Conservation (phyloP, 1,140 invertebrate species). For the Zaprionus taronus region DNA sequence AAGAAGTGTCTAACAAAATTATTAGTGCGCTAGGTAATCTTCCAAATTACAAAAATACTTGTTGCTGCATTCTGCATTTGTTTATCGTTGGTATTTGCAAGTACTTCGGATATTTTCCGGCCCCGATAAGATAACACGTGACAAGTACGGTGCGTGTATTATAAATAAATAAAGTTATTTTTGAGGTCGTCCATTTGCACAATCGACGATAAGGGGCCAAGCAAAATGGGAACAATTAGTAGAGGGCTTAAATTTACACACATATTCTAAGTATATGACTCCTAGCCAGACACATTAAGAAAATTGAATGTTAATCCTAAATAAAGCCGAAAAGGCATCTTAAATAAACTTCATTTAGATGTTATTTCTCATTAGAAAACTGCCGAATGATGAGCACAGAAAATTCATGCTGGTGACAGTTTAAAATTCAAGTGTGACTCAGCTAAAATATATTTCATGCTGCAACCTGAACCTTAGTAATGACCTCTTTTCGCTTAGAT, state of each 20-base stretch:
- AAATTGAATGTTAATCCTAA: too few relatives aligned
- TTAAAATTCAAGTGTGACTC: conserved; percentile 25
- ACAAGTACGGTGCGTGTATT: conserved; percentile 17
- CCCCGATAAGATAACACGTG: conserved; percentile 64
- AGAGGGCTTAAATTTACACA: too few relatives aligned
- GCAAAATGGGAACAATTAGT: conserved; percentile 12
- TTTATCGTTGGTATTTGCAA: conserved; percentile 28
- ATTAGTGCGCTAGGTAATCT: conserved; percentile 36
- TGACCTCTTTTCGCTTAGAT: conserved; percentile 32
- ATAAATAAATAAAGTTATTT: conserved; percentile 63
- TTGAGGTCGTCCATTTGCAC: conserved; percentile 71
- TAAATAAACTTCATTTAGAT: neutral
- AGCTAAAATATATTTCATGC: conserved; percentile 23
- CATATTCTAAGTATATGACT: too few relatives aligned
- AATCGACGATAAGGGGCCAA: conserved; percentile 35
- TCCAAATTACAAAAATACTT: conserved; percentile 31
- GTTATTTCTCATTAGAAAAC: neutral
- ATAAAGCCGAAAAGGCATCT: neutral
- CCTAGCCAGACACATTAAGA: too few relatives aligned
- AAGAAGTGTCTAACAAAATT: conserved; percentile 10
- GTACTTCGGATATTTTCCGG: conserved; percentile 51
- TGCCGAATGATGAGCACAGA: neutral
- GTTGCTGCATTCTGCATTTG: conserved; percentile 55
- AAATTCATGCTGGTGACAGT: conserved; percentile 2
- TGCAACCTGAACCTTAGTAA: conserved; percentile 20